Conservation (phyloP, 2,113 vertebrate genomes). For the Dipodomys ordii region DNA sequence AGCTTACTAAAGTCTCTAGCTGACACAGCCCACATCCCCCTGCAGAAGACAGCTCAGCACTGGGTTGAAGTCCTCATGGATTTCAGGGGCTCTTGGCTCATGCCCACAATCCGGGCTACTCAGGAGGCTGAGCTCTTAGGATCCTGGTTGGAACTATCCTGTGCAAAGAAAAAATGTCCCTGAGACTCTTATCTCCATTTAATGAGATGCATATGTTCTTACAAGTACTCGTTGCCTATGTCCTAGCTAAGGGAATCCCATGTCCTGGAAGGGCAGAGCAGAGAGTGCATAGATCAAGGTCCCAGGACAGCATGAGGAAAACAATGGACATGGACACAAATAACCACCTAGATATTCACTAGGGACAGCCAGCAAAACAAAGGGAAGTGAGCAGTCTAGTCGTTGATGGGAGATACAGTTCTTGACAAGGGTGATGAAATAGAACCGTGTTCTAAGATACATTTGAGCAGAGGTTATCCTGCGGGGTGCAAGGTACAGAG, state of each 20-base stretch:
- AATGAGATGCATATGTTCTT: background rate
- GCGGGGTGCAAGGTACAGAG: background rate
- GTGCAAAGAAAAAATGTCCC: no score
- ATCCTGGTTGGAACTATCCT: no score
- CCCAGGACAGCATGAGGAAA: background rate
- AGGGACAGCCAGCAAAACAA: background rate
- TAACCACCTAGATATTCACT: background rate
- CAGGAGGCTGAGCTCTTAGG: no score
- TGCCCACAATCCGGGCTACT: no score
- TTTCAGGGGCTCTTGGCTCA: no score
- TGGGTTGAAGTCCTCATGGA: conserved; percentile 52
- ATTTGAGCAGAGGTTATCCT: background rate
- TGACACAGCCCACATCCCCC: conserved; percentile 69
- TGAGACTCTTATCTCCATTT: no score
- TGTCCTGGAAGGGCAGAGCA: background rate
- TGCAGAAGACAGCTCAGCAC: background rate
- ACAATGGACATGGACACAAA: background rate
- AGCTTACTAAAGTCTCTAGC: conserved; percentile 82
- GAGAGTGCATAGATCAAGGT: background rate
- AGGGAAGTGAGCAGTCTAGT: background rate
- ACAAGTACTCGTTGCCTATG: background rate
- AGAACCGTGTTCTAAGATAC: background rate
- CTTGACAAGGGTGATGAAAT: background rate
- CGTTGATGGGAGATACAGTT: rapidly evolving
- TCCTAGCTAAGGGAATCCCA: background rate